Base-by-base conservation (phyloP, 1,140 invertebrate species). In the Sycophila sp. region DNA sequence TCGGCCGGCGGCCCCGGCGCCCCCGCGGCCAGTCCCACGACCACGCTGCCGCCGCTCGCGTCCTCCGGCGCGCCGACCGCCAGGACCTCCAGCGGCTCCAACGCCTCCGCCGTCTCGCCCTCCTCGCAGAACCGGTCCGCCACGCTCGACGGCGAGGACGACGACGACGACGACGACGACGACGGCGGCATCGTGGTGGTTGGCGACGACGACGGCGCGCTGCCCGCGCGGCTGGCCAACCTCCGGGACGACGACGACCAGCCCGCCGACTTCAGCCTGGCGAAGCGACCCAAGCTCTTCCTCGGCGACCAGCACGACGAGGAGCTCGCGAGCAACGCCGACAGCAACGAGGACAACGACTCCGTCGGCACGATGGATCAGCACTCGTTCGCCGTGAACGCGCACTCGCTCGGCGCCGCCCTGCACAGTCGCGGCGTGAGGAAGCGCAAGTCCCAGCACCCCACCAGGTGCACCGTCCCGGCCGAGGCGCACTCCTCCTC, bases 361-460 rank as follows among this genome's bases (percentile, higher is more conserved):
- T 91, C 90, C n/a, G 83, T 88, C 75, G 75, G 79, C 24, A 81
- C 79, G 2, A 32, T 76, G 2, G 81, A 84, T 32, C 81, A 82
- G 11, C 81, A 81, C 8, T 65, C 80, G 0, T 81, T 78, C 26
- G 78, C 81, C 11, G 75, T 78, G 24, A 80, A 78, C 36, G 73
- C 78, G 0, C 75, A 81, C 34, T 76, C 78, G 3, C 40, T 80
- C 2, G 84, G 78, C 58, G 76, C 82, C 15, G 66, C 78, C 6
- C 77, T 82, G 26, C 80, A 84, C 62, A 85, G 73, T 45, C 77
- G 83, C 17, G 83, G 85, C 2, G 84, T 86, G 62, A 86, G 96
- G 53, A 96, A 98, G 85, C 87, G 96, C 55, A 98, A 98, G 85
- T 96, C 92, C 76, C 92, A 95, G 76, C 96, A 97, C 82, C 96